phyloP scores from a whole-genome alignment of 2,888 invertebrate species.

The Clusia tigrina region DNA sequence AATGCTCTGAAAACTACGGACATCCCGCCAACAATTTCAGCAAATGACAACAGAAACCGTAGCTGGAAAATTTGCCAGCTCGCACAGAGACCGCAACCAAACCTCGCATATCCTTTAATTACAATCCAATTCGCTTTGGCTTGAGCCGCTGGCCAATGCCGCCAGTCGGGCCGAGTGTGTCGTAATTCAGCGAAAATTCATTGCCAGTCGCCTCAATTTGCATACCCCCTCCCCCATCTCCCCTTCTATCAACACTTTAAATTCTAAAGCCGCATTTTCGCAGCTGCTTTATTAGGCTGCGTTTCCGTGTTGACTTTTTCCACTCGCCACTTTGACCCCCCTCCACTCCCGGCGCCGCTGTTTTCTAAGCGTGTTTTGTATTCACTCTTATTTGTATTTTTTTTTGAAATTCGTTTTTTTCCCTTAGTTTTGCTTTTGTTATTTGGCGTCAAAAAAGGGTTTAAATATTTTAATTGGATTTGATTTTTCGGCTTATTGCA shows the following conservation, averaged over 20 bases:
- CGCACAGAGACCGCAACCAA: no score
- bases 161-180: no score
- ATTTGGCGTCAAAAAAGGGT: neutral
- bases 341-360: neutral
- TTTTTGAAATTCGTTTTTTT: conserved; percentile 13
- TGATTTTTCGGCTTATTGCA: neutral
- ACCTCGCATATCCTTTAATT: no score
- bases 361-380: conserved; percentile 4
- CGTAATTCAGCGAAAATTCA: neutral
- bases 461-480: conserved; percentile 8
- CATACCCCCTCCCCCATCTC: no score
- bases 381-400: conserved; percentile 15
- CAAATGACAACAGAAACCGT: no score
- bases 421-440: conserved; percentile 12
- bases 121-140: no score
- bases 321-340: neutral
- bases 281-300: conserved; percentile 18
- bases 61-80: no score
- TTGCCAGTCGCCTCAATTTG: neutral
- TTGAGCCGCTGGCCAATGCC: no score
- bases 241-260: no score
- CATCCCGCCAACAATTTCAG: no score
- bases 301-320: conserved; percentile 9
- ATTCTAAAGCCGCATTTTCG: no score
- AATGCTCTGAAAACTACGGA: no score